phyloP scores from a whole-genome alignment of 2,888 invertebrate genomes.

The Watsonalla binaria region DNA sequence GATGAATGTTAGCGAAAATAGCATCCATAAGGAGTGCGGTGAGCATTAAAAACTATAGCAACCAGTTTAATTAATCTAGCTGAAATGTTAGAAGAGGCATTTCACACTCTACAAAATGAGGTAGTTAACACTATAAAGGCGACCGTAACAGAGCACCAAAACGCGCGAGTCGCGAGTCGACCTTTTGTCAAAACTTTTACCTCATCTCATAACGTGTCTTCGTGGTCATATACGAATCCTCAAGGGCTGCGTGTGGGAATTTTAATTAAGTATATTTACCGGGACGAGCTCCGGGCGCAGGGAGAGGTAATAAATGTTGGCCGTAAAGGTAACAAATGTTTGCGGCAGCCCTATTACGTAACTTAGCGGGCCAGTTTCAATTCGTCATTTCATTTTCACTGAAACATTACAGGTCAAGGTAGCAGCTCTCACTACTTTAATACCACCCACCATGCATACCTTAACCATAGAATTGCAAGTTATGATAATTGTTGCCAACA shows the following conservation, averaged over 20 bases:
- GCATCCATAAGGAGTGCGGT: too few relatives aligned
- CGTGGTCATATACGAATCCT: conserved; percentile 46
- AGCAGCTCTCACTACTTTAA: too few relatives aligned
- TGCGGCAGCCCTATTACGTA: conserved; percentile 21
- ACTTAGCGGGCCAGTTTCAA: conserved; percentile 4
- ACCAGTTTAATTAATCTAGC: too few relatives aligned
- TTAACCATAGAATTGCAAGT: too few relatives aligned
- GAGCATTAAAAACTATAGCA: too few relatives aligned
- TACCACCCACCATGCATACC: too few relatives aligned
- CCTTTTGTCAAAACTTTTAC: conserved; percentile 45
- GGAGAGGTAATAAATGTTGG: conserved; percentile 59
- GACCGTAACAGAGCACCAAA: conserved; percentile 15
- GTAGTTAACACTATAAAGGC: neutral
- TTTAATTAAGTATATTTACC: conserved; percentile 73
- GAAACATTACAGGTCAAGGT: too few relatives aligned
- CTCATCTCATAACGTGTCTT: conserved; percentile 48
- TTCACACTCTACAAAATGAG: too few relatives aligned
- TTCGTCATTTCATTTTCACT: neutral
- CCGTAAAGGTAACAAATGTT: conserved; percentile 67
- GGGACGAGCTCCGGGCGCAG: conserved; percentile 48
- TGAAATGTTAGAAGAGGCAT: too few relatives aligned
- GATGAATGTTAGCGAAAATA: too few relatives aligned
- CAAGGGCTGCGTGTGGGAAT: conserved; percentile 59
- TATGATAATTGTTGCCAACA: too few relatives aligned
- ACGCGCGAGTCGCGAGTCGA: conserved; percentile 16